Base-by-base conservation (phyloP, 2,888 invertebrate species). In the Agapetus fuscipes region DNA sequence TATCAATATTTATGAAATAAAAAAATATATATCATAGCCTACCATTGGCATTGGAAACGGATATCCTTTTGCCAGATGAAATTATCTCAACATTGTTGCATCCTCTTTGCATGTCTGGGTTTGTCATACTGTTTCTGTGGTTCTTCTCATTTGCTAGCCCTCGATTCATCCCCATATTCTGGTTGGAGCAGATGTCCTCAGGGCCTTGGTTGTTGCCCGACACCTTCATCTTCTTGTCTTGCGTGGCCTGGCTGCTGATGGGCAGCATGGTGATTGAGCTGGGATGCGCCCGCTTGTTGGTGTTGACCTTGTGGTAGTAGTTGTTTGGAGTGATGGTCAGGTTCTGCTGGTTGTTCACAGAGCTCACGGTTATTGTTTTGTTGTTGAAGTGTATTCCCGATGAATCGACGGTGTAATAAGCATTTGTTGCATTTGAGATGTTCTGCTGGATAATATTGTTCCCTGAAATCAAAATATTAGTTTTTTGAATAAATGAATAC, bases 301-400 rank as follows among this genome's bases (percentile, higher is more conserved):
- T 49, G 3, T 60, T 64, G 3, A 54, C 45, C 13, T 66, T 56
- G 13, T 68, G 66, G 49, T 64, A 68, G 46, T 66, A 64, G 48
- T 58, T 60, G 3, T 64, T 54, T 3, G 62, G 52, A 52, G 62
- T 57, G 1, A 65, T 62, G 48, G 64, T 53, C 2, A 56, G 50
- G 43, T 57, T 59, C 32, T 62, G 65, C 41, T 58, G 61, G 41
- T 55, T 58, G 35, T 50, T 52, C 4, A 54, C 45, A 2, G 56
- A 45, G 2, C 61, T 52, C 2, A 57, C 48, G 30, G 51, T 55
- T 53, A 63, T 57, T 41, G 52, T 57, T 41, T 61, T 65, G 30
- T 42, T 42, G 37, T 52, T 60, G 54, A 64, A 67, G 41, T 62
- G 65, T 44, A 64, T 56, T 26, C 66, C 66, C 2, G 62, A 60